Base-by-base conservation (phyloP, 2,888 invertebrate species). In the Calameuta idolon region DNA sequence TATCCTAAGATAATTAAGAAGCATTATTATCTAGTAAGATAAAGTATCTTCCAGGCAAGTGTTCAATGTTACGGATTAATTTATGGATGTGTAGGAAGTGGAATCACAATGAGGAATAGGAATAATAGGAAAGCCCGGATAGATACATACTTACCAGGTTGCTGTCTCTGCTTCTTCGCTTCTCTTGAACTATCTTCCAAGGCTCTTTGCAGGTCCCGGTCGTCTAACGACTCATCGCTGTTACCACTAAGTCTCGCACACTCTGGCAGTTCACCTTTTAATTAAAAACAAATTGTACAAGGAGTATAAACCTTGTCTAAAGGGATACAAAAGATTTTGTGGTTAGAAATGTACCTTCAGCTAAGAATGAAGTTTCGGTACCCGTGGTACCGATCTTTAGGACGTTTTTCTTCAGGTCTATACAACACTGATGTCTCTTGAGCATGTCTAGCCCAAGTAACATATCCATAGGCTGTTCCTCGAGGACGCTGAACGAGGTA, bases 401-500 rank as follows among this genome's bases (percentile, higher is more conserved):
- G 4, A 97, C 94, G 92, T 98, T 98, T 74, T 94, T 94, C 90
- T 96, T 96, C 85, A 99, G 92, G 92, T 99, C 98, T 86, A 99
- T 98, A 85, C 95, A 96, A 92, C 98, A 99, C 94, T 98, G 98
- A 93, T 99, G 99, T 86, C 99, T 93, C 92, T 97, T 98, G 0
- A 99, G 93, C 98, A 99, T 99, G 89, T 99, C 99, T 77, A 99
- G 93, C 0, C 99, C 99, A 23, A 99, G 93, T 79, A 99, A 92
- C 98, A 99, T 98, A 89, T 99, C 99, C 98, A 99, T 98, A 1
- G 98, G 97, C 91, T 99, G 99, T 86, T 99, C 97, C 89, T 98
- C 97, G 74, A 99, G 93, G 69, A 99, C 98, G 40, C 98, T 98
- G 92, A 99, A 99, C 69, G 98, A 98, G 4, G 98, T 98, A 1